Base-by-base conservation (phyloP, 2,113 vertebrate species). In the Scytalopus superciliaris region DNA sequence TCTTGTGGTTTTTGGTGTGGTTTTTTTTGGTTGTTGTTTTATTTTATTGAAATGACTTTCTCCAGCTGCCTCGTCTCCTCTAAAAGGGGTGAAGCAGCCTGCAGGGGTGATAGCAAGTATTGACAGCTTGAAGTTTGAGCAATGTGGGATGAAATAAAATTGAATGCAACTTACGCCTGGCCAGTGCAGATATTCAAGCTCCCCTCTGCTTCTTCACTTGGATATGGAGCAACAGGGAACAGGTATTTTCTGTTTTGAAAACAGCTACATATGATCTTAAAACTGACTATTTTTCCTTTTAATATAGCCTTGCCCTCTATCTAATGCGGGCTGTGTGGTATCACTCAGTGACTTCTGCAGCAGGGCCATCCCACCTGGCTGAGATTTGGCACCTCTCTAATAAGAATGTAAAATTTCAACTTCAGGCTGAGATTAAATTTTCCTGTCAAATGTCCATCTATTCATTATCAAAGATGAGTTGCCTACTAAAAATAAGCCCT, bases 41-140 rank as follows among this genome's bases (percentile, higher is more conserved):
- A 31, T 88, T 95, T 93, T 78, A 79, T 76, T 92, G 84, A 56
- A 89, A 94, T 96, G 0, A 87, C 78, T 96, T 94, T 93, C 40
- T 92, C 40, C 84, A 94, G 91, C 95, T 96, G 84, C 72, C 86
- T 93, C 1, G 0, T 67, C 88, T 27, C 39, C 45, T 86, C 73
- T 33, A 22, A 83, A 83, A 92, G 59, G 31, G 68, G 37, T 39
- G 59, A 88, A 67, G 59, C 63, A 67, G 63, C 56, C 79, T 70
- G 79, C 72, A 23, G 50, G 63, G 44, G 12, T 1, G 2, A 63
- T 86, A 81, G 83, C 60, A 83, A 57, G 72, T 57, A 84, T 86
- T 23, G 87, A 64, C 63, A 88, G 47, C 67, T 76, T 83, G 57
- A 69, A 66, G 40, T 68, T 64, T 47, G 67, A 74, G 53, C 84